A percentile compares a stretch with the other conserved stretches of the same genome.
Conservation (phyloP, 2,113 vertebrate species). For the Sapajus apella region DNA sequence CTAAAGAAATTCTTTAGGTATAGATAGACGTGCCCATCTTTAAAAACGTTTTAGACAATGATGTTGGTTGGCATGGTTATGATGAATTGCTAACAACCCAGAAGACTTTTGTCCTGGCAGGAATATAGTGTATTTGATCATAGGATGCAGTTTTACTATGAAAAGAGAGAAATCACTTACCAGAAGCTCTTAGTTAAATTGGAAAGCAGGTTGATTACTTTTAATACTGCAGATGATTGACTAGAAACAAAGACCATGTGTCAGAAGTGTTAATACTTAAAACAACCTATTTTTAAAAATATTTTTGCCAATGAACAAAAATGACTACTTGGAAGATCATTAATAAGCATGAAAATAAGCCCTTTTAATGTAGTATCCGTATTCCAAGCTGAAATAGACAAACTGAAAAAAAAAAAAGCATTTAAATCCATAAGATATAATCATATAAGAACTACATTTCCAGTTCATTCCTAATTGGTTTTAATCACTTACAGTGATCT, state of each 20-base stretch:
- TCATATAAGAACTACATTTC: not conserved
- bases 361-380: conserved; percentile 25
- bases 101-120: conserved; percentile 14
- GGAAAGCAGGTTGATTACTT: conserved; percentile 31
- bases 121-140: conserved; percentile 30
- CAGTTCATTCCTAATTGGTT: conserved; percentile 19
- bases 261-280: conserved; percentile 27
- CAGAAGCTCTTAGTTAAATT: conserved; percentile 52
- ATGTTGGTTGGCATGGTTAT: not conserved
- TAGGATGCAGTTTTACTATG: not conserved
- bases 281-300: not conserved
- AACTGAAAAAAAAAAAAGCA: not conserved
- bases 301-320: conserved; percentile 35
- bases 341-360: conserved; percentile 16
- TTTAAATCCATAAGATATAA: conserved; percentile 21
- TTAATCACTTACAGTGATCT: not conserved
- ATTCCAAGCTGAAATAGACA: conserved; percentile 19
- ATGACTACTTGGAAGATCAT: conserved; percentile 16
- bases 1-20: not conserved
- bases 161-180: conserved; percentile 53
- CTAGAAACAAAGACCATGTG: conserved; percentile 27
- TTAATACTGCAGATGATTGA: conserved; percentile 32
- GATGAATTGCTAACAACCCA: not conserved
- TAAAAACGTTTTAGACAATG: conserved; percentile 20
- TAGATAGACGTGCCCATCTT: not conserved